Evolutionary conservation across 2,113 vertebrate genomes (phyloP), one percentile per base, ranked within the genome.

Genomic region (Brachypteracias leptosomus): DNA sequence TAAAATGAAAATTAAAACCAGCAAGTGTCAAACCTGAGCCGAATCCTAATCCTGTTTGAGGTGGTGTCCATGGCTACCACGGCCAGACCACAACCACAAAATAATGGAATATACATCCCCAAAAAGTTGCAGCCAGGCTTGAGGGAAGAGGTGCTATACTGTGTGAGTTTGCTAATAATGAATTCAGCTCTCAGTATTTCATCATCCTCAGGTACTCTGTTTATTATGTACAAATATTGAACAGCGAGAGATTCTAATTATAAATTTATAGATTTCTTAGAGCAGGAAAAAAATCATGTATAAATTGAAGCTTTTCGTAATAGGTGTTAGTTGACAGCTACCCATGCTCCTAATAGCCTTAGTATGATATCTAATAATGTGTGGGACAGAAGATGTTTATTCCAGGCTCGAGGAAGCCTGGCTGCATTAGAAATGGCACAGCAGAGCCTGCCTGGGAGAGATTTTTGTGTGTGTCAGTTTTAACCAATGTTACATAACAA

Each of bases 1-100:
- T 99, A 99, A 99, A 99, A 99, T 98, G 98, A 99, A 99, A 99
- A 99, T 99, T 99, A 99, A 99, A 99, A 99, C 97, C 99, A 98
- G 98, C 98, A 98, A 99, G 98, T 98, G 98, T 98, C 96, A 97
- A 89, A 97, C 98, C 98, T 99, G 99, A 99, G 98, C 97, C 97
- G 99, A 99, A 99, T 99, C 98, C 98, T 98, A 99, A 99, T 98
- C 97, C 95, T 95, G 95, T 96, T 97, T 84, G 91, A 96, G 94
- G 65, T 76, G 19, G 97, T 97, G 97, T 98, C 98, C 97, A 96
- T 97, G 96, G 97, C 97, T 98, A 97, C 98, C 96, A 94, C 79
- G 96, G 89, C 92, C 93, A 96, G 97, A 97, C 96, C 97, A 96
- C 98, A 98, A 47, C 59, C 7, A 10, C 76, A 85, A 96, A 96